Evolutionary conservation across 2,113 vertebrate species (phyloP).

Genomic region (Mesocricetus auratus): DNA sequence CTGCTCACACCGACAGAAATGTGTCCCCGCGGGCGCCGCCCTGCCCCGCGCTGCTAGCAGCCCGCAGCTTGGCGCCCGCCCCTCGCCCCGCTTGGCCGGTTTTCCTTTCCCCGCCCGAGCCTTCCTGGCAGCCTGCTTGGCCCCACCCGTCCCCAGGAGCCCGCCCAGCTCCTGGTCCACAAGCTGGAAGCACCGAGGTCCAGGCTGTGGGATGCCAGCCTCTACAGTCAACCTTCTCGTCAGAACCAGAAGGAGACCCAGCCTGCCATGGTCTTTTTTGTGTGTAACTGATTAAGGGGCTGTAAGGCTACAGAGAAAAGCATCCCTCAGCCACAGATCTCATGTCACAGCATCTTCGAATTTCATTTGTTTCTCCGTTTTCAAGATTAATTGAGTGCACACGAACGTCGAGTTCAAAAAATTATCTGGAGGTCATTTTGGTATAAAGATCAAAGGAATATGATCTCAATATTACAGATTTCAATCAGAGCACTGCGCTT

Average conservation of each 20-base stretch:
- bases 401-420: conserved; percentile 36
- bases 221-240: background rate
- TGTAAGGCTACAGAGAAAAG: background rate
- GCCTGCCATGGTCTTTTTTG: background rate
- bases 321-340: conserved; percentile 23
- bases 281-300: conserved; percentile 37
- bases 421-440: conserved; percentile 1
- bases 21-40: conserved; percentile 46
- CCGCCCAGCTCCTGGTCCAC: background rate
- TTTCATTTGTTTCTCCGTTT: background rate
- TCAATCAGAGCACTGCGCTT: background rate
- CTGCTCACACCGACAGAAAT: conserved; percentile 62
- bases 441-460: conserved; percentile 14
- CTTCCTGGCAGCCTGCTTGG: background rate
- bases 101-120: background rate
- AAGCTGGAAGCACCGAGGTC: background rate
- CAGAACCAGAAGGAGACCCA: background rate
- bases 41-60: background rate
- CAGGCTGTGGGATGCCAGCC: background rate
- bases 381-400: background rate
- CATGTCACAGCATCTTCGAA: background rate
- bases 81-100: background rate
- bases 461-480: conserved; percentile 56
- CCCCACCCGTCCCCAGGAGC: background rate
- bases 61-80: background rate